Conservation (phyloP, 2,888 invertebrate species). For the Piscicola geometra region DNA sequence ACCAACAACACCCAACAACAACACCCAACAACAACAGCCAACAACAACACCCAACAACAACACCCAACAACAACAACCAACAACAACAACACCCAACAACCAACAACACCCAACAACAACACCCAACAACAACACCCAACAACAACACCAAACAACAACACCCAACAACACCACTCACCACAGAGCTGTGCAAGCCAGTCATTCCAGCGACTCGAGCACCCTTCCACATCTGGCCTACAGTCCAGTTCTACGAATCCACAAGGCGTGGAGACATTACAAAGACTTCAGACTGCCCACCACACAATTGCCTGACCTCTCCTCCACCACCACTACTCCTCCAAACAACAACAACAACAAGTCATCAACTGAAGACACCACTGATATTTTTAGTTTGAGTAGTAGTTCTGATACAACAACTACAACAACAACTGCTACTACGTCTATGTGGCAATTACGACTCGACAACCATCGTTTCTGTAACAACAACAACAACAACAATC, state of each 20-base stretch:
- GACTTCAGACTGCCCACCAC: conserved; percentile 1
- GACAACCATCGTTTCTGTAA: background rate
- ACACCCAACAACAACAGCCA: too few relatives aligned
- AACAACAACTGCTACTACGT: background rate
- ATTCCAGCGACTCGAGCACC: background rate
- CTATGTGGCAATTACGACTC: background rate
- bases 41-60: too few relatives aligned
- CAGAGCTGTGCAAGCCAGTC: too few relatives aligned
- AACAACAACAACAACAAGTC: conserved; percentile 29
- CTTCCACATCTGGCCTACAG: conserved; percentile 27
- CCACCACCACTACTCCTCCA: background rate
- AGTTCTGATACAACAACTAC: background rate
- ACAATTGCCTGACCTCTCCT: background rate
- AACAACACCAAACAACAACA: too few relatives aligned
- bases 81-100: too few relatives aligned
- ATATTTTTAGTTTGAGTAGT: conserved; percentile 1
- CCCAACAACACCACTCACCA: too few relatives aligned
- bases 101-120: too few relatives aligned
- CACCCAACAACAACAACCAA: too few relatives aligned
- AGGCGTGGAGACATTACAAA: conserved; percentile 43
- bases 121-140: too few relatives aligned
- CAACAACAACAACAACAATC: background rate
- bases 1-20: too few relatives aligned
- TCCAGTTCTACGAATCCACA: conserved; percentile 42
- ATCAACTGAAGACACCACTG: conserved; percentile 37